Percentiles rank a stretch among this genome's conserved stretches.
phyloP scores from a whole-genome alignment of 2,113 vertebrate genomes.

The Thermophis baileyi region DNA sequence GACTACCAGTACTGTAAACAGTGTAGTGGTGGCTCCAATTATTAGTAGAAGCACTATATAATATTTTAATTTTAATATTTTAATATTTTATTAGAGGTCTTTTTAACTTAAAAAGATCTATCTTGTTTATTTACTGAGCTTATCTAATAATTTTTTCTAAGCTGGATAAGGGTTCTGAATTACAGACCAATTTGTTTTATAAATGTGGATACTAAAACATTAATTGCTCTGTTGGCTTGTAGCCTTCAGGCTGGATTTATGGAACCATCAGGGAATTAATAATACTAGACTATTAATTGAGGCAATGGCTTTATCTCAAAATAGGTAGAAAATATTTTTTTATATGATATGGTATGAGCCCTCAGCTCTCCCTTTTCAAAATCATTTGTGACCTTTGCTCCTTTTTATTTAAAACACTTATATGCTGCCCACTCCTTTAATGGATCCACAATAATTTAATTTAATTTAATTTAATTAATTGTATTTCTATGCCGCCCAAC shows the following conservation, averaged over 20 bases:
- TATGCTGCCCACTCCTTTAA: neutral
- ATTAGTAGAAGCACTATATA: neutral
- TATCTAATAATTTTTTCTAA: neutral
- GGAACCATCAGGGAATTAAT: neutral
- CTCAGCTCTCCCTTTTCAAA: neutral
- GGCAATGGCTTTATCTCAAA: neutral
- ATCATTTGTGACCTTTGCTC: neutral
- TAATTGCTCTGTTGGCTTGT: neutral
- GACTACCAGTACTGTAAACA: neutral
- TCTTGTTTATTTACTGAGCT: neutral
- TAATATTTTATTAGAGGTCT: neutral
- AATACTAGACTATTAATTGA: neutral
- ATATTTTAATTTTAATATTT: neutral
- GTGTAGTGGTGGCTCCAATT: neutral
- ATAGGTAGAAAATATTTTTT: neutral
- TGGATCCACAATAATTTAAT: too few species aligned
- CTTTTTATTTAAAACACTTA: neutral
- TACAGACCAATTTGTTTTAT: neutral
- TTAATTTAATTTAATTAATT: too few species aligned
- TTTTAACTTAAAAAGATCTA: neutral
- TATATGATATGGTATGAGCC: neutral
- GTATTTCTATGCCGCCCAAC: too few species aligned
- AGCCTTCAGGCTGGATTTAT: neutral
- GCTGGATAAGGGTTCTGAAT: neutral
- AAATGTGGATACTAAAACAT: neutral